Conservation (phyloP, 2,888 invertebrate species). For the Torymus aiolomorphi region DNA sequence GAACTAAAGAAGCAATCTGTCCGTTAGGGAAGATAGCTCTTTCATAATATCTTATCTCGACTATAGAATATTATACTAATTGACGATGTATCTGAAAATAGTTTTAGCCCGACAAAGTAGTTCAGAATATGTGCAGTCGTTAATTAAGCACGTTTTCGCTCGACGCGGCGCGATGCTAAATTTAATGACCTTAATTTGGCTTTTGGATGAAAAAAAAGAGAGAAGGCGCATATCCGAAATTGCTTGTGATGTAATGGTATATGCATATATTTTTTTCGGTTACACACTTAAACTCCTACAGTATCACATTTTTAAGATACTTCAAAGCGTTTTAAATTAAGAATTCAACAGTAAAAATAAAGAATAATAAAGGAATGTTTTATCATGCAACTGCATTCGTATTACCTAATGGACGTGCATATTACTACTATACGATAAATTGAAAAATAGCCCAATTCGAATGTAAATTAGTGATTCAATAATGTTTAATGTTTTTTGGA, state of each 20-base stretch:
- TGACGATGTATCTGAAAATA: slow-evolving; percentile 26
- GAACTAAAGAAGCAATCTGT: too few species aligned
- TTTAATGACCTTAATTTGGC: slow-evolving; percentile 33
- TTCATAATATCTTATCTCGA: neutral
- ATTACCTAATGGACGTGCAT: too few species aligned
- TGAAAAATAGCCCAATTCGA: too few species aligned
- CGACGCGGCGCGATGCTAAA: slow-evolving; percentile 1
- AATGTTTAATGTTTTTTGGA: too few species aligned
- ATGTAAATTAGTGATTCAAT: too few species aligned
- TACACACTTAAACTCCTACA: too few species aligned
- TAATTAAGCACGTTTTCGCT: slow-evolving; percentile 22
- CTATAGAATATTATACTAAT: slow-evolving; percentile 8
- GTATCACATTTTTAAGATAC: too few species aligned
- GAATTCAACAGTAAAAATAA: too few species aligned
- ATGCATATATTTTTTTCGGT: neutral
- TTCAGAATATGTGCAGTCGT: slow-evolving; percentile 6
- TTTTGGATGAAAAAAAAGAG: slow-evolving; percentile 2
- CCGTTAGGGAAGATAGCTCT: neutral
- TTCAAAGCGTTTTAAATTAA: too few species aligned
- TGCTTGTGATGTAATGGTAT: neutral
- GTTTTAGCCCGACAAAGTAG: slow-evolving; percentile 26
- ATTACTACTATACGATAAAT: too few species aligned
- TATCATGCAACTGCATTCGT: too few species aligned
- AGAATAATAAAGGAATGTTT: too few species aligned
- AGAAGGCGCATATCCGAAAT: neutral